Base-by-base conservation (phyloP, 35 echinoderm and acorn worm genomes). In the Chiridota heheva region DNA sequence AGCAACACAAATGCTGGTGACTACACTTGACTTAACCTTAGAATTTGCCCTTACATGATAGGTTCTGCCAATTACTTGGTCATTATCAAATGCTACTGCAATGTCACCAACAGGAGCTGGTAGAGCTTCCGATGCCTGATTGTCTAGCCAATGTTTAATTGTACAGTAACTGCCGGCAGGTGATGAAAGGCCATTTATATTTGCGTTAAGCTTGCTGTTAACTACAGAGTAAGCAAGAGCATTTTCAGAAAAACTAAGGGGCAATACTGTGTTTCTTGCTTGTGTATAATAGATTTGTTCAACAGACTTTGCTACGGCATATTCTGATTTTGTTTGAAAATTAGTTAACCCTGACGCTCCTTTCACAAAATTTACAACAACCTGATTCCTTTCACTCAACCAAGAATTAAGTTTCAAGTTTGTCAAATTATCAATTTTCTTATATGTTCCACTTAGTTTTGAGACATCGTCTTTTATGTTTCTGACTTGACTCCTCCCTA, bases 41-140 rank as follows among this genome's bases (percentile, higher is more conserved):
- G 59, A 55, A 38, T 71, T 68, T 8, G 62, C 65, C 17, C 44
- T 69, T 16, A 88, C 77, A 60, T 82, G 67, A 27, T 89, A 89
- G 8, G 73, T 12, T 70, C 74, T 77, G 6, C 67, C 65, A 29
- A 89, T 32, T 5, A 87, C 62, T 37, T 87, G 74, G 30, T 87
- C 85, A 81, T 87, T 87, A 45, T 87, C 85, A 40, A 87, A 80
- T 0, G 85, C 59, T 27, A 36, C 39, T 2, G 69, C n/a, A 26
- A 77, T 22, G 38, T 87, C 85, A 25, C 85, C 85, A 26, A 0
- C 17, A 3, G 72, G 72, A 4, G 43, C 10, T 12, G 46, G 72
- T 30, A 76, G 3, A 31, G 72, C 44, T 12, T 76, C 13, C 48
- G 1, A 30, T 48, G 72, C 43, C 41, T 76, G 72, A 2, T 1